A percentile compares a stretch with the other conserved stretches of the same genome.
phyloP scores from a whole-genome alignment of 2,797 vertebrate species.

The Mastacembelus armatus region DNA sequence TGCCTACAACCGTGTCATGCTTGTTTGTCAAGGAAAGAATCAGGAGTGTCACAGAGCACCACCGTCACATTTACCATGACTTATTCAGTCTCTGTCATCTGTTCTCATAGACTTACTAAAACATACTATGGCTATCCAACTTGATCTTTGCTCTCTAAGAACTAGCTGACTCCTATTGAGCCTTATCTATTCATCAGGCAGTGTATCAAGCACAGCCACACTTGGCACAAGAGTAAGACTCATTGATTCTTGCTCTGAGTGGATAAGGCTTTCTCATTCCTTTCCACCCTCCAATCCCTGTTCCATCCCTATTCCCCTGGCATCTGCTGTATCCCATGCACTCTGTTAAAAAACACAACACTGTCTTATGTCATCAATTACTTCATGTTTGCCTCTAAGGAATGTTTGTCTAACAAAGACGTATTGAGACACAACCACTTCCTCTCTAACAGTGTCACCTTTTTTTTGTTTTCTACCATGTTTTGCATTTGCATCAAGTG shows the following conservation, averaged over 20 bases:
- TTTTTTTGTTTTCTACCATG: too few species aligned
- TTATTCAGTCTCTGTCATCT: slow-evolving; percentile 11
- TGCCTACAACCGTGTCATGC: slow-evolving; percentile 68
- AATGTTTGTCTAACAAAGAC: slow-evolving; percentile 20
- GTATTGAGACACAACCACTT: slow-evolving; percentile 1
- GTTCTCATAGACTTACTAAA: slow-evolving; percentile 8
- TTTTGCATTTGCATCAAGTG: background rate
- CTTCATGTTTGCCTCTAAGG: background rate
- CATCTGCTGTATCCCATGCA: slow-evolving; percentile 26
- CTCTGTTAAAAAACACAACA: slow-evolving; percentile 32
- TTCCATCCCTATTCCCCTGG: slow-evolving; percentile 18
- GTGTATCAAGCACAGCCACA: slow-evolving; percentile 45
- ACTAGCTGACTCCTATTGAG: slow-evolving; percentile 65
- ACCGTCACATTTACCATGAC: slow-evolving; percentile 14
- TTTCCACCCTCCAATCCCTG: slow-evolving; percentile 7
- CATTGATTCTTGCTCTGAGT: slow-evolving; percentile 67
- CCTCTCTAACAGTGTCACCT: too few species aligned
- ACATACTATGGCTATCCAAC: slow-evolving; percentile 20
- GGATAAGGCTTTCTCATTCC: slow-evolving; percentile 54
- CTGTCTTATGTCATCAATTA: slow-evolving; percentile 21
- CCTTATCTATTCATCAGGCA: slow-evolving; percentile 61
- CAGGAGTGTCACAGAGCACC: slow-evolving; percentile 34
- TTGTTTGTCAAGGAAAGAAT: slow-evolving; percentile 61
- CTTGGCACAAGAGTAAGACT: slow-evolving; percentile 54
- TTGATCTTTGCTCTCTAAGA: slow-evolving; percentile 44